Percentiles rank a stretch among this genome's conserved stretches.
phyloP scores from a whole-genome alignment of 1,140 invertebrate genomes.

The Proctacanthus coquilletti region DNA sequence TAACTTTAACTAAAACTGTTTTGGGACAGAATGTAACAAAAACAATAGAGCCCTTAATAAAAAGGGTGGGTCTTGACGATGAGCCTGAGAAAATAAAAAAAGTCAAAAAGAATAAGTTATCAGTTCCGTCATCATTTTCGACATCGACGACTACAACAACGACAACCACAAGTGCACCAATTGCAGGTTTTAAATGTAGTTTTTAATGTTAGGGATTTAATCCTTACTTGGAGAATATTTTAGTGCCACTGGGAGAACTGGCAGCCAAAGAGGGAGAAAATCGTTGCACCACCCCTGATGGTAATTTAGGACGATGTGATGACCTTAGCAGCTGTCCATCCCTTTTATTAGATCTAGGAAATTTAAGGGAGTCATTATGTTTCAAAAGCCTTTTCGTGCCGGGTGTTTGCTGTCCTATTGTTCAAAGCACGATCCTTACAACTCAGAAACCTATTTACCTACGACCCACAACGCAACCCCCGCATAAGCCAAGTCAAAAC shows the following conservation, averaged over 20 bases:
- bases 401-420: conserved; percentile 71
- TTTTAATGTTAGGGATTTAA: too few relatives aligned
- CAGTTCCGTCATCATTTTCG: conserved; percentile 3
- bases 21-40: conserved; percentile 64
- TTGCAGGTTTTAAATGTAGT: too few relatives aligned
- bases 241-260: conserved; percentile 14
- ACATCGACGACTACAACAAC: conserved; percentile 11
- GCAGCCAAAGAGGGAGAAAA: conserved; percentile 27
- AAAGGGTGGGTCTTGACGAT: neutral
- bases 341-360: conserved; percentile 64
- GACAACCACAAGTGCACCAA: conserved; percentile 2
- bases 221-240: too few relatives aligned
- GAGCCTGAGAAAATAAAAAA: conserved; percentile 1
- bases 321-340: conserved; percentile 81
- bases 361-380: conserved; percentile 71
- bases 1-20: conserved; percentile 66
- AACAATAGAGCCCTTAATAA: conserved; percentile 55
- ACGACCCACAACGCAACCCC: conserved; percentile 11
- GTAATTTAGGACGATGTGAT: conserved; percentile 62
- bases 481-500: too few relatives aligned
- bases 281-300: conserved; percentile 64
- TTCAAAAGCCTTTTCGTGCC: conserved; percentile 85
- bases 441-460: conserved; percentile 26
- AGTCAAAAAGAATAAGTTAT: conserved; percentile 24
- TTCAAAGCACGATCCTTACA: conserved; percentile 25